phyloP scores from a whole-genome alignment of 37 sponge, comb jelly and placozoan genomes.

The Cliona cf. orientalis region DNA sequence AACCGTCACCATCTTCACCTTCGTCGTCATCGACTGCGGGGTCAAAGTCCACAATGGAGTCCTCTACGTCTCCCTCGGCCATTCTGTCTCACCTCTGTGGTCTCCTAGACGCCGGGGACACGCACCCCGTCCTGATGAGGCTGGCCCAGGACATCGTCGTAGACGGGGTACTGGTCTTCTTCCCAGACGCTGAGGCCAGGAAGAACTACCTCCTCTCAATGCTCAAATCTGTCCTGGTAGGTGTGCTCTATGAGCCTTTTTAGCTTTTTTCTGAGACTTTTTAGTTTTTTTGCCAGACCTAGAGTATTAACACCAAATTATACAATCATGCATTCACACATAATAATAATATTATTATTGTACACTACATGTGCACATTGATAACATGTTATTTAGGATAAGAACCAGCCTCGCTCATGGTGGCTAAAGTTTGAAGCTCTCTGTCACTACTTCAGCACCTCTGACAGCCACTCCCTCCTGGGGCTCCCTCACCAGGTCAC shows the following conservation, averaged over 20 bases:
- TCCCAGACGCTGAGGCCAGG: conserved; percentile 74
- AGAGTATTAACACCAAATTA: no score
- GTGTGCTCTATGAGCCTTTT: no score
- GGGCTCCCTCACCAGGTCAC: conserved; percentile 45
- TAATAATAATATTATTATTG: no score
- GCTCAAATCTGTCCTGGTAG: conserved; percentile 61
- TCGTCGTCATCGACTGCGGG: background rate
- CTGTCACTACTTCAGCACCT: conserved; percentile 79
- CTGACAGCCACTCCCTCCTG: conserved; percentile 75
- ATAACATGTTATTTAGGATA: conserved; percentile 24
- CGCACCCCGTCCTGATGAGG: conserved; percentile 15
- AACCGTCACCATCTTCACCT: background rate
- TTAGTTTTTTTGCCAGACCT: no score
- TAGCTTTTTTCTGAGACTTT: no score
- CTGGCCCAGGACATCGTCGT: conserved; percentile 73
- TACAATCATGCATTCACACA: no score
- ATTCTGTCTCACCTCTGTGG: conserved; percentile 73
- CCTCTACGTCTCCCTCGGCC: conserved; percentile 35
- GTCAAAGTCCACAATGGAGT: background rate
- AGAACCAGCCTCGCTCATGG: conserved; percentile 69
- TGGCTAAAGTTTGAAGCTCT: conserved; percentile 88
- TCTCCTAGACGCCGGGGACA: conserved; percentile 51
- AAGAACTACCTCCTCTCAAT: conserved; percentile 71
- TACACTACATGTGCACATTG: no score
- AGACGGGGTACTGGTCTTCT: conserved; percentile 85